Conservation (phyloP, 1,140 invertebrate genomes). For the Nixonia krombeini region DNA sequence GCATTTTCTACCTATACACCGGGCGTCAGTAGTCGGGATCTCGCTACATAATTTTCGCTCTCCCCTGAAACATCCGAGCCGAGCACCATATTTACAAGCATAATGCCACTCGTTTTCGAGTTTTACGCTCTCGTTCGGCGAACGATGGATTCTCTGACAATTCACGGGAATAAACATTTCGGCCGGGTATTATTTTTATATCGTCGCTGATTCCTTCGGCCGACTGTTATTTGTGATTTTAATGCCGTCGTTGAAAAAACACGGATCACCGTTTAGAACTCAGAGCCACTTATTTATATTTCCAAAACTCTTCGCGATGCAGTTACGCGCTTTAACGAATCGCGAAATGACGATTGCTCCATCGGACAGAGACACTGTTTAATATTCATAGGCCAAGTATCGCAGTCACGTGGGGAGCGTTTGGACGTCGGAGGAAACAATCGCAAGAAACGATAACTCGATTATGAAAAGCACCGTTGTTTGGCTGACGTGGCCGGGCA, state of each 20-base stretch:
- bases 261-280: slow-evolving; percentile 18
- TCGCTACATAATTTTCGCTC: slow-evolving; percentile 46
- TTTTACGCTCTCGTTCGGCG: slow-evolving; percentile 44
- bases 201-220: slow-evolving; percentile 37
- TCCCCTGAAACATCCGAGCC: slow-evolving; percentile 36
- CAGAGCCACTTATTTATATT: no score
- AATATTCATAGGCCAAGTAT: no score
- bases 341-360: no score
- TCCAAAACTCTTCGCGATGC: no score
- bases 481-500: no score
- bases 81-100: slow-evolving; percentile 45
- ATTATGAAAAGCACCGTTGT: no score
- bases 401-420: no score
- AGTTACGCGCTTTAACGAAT: no score
- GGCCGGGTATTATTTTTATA: slow-evolving; percentile 43
- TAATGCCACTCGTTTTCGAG: slow-evolving; percentile 48
- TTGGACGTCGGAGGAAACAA: no score
- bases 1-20: slow-evolving; percentile 34
- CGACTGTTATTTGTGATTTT: slow-evolving; percentile 35
- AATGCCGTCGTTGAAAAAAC: slow-evolving; percentile 12
- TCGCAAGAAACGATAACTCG: no score
- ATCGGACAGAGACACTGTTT: no score
- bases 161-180: slow-evolving; percentile 44
- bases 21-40: slow-evolving; percentile 13
- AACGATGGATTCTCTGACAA: slow-evolving; percentile 41